phyloP scores from a whole-genome alignment of 2,113 vertebrate genomes.

The Ancistrus triradiatus region DNA sequence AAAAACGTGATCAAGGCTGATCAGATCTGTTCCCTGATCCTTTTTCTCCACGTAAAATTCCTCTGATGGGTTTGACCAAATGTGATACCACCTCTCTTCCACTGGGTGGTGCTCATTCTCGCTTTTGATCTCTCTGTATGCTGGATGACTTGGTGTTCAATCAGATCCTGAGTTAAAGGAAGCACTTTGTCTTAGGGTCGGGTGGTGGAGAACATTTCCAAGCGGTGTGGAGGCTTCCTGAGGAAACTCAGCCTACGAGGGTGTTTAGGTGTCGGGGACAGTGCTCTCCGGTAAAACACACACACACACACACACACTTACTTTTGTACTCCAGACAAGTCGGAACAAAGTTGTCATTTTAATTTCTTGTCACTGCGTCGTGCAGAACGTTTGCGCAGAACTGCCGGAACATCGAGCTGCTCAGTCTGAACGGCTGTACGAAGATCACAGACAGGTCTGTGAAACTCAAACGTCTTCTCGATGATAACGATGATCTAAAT shows the following conservation, averaged over 20 bases:
- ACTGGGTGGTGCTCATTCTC: too few relatives aligned
- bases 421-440: conserved; percentile 96
- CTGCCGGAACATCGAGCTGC: conserved; percentile 95
- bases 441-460: conserved; percentile 95
- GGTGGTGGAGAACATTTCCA: conserved; percentile 98
- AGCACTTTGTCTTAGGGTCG: conserved; percentile 83
- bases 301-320: neutral
- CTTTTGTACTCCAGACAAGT: neutral
- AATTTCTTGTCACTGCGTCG: too few relatives aligned
- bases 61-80: too few relatives aligned
- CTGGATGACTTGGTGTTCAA: too few relatives aligned
- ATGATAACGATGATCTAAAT: too few relatives aligned
- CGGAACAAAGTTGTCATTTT: neutral
- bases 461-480: too few relatives aligned
- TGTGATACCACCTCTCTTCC: too few relatives aligned
- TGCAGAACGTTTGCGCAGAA: conserved; percentile 94
- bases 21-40: too few relatives aligned
- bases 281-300: conserved; percentile 81
- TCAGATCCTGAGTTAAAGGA: too few relatives aligned
- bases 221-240: conserved; percentile 95
- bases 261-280: conserved; percentile 92
- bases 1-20: too few relatives aligned
- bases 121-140: too few relatives aligned
- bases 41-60: too few relatives aligned
- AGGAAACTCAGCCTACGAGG: conserved; percentile 90